These are phyloP conservation scores for Drosophila dives DNA, from an alignment of 2,888 invertebrate genomes.

Conservation along the genomic window DNA sequence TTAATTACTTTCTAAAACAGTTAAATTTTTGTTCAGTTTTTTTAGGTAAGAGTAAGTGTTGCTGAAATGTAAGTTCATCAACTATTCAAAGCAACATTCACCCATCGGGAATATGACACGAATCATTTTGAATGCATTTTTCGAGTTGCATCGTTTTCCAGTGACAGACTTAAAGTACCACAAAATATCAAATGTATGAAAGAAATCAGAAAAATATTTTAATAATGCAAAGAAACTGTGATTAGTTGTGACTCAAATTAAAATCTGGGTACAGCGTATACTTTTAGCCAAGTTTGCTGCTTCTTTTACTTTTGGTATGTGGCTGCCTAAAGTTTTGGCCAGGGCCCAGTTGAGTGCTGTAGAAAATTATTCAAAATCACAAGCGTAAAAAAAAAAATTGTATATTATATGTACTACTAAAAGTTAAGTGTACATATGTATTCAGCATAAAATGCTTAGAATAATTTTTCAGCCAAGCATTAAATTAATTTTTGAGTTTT, in stretches of 20 bases:
- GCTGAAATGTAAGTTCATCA: not conserved
- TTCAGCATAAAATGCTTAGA: constrained; percentile 45
- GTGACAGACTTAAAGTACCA: not conserved
- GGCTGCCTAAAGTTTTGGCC: constrained; percentile 3
- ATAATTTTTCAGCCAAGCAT: constrained; percentile 67
- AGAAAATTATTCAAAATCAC: constrained; percentile 48
- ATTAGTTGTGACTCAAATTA: not conserved
- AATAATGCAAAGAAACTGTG: not conserved
- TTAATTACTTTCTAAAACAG: not conserved
- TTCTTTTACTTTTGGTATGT: constrained; percentile 2
- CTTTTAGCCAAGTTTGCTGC: not conserved
- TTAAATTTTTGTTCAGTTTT: not conserved
- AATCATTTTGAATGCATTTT: not conserved
- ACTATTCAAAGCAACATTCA: not conserved
- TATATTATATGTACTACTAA: constrained; percentile 22
- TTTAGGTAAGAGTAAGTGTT: not conserved
- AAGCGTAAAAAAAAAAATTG: constrained; percentile 32
- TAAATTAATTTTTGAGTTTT: constrained; percentile 59
- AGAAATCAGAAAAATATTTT: not conserved
- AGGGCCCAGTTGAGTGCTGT: constrained; percentile 6
- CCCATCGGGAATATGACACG: not conserved
- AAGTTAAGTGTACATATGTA: constrained; percentile 6
- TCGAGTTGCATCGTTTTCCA: not conserved
- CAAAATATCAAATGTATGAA: not conserved
- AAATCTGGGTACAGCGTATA: not conserved